A percentile compares a stretch with the other conserved stretches of the same genome.
Conservation (phyloP, 1,140 invertebrate species). For the Liolophura sinensis region DNA sequence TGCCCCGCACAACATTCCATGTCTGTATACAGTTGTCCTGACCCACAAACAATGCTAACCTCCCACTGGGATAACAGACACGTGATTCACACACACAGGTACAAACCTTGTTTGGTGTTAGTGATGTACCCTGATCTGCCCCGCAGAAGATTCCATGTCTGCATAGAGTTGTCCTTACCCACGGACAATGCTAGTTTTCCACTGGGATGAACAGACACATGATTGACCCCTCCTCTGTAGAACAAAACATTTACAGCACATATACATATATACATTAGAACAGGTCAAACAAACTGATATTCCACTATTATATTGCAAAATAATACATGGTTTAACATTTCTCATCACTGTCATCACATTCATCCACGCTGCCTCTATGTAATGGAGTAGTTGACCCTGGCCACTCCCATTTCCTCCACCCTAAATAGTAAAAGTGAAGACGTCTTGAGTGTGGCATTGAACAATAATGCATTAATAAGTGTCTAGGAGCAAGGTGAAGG, state of each 20-base stretch:
- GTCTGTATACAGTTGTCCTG: slow-evolving; percentile 81
- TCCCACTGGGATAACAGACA: slow-evolving; percentile 89
- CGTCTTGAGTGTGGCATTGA: too few species aligned
- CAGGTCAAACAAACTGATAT: too few species aligned
- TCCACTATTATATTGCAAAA: too few species aligned
- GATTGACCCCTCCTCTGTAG: slow-evolving; percentile 62
- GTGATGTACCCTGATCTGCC: slow-evolving; percentile 85
- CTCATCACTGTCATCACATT: too few species aligned
- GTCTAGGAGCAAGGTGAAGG: too few species aligned
- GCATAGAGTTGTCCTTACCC: slow-evolving; percentile 78
- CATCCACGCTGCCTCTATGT: too few species aligned
- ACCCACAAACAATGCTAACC: slow-evolving; percentile 84
- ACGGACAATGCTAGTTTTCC: slow-evolving; percentile 87
- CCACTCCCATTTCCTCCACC: too few species aligned
- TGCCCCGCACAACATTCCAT: slow-evolving; percentile 93
- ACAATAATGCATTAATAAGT: too few species aligned
- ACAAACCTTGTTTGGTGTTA: slow-evolving; percentile 68
- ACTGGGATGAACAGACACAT: slow-evolving; percentile 74
- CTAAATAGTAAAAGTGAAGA: too few species aligned
- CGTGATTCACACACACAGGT: background rate
- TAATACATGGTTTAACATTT: too few species aligned
- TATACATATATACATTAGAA: too few species aligned
- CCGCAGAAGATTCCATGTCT: slow-evolving; percentile 94
- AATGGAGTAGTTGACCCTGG: too few species aligned
- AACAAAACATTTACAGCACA: slow-evolving; percentile 65